Evolutionary conservation across 1,140 invertebrate genomes (phyloP).

Genomic region (Mactra quadrangularis): DNA sequence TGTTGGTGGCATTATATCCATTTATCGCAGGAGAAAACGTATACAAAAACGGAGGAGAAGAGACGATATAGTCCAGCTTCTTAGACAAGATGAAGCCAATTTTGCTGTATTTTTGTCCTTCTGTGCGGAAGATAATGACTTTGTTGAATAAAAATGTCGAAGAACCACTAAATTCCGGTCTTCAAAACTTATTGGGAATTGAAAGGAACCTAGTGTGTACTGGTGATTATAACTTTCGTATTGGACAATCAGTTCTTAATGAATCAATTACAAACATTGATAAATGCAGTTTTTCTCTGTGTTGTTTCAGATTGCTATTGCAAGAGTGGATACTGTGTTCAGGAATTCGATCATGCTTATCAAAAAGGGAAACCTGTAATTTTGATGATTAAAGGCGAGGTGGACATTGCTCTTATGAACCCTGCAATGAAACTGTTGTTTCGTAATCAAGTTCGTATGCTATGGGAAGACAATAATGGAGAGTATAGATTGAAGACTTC

Average conservation of each 20-base stretch:
- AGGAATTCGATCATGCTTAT: not conserved
- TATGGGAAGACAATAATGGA: no score
- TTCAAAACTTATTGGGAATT: not conserved
- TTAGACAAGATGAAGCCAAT: not conserved
- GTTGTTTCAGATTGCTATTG: not conserved
- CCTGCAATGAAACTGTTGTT: not conserved
- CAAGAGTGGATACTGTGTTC: not conserved
- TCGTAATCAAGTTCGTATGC: no score
- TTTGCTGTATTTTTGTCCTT: slow-evolving; percentile 1
- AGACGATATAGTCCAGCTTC: no score
- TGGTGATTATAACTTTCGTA: not conserved
- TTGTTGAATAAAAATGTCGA: not conserved
- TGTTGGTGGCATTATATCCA: no score
- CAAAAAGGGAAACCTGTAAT: not conserved
- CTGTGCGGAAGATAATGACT: not conserved
- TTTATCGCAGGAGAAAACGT: no score
- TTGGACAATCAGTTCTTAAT: not conserved
- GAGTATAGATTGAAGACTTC: no score
- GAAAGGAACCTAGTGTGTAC: slow-evolving; percentile 14
- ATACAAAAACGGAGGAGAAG: no score
- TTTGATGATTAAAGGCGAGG: not conserved
- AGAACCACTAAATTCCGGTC: not conserved
- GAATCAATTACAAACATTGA: slow-evolving; percentile 1
- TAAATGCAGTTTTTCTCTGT: not conserved
- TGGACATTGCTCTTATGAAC: not conserved